These are phyloP conservation scores for Mus musculus DNA, from an alignment of 2,113 vertebrate genomes.

Conservation along the genomic window DNA sequence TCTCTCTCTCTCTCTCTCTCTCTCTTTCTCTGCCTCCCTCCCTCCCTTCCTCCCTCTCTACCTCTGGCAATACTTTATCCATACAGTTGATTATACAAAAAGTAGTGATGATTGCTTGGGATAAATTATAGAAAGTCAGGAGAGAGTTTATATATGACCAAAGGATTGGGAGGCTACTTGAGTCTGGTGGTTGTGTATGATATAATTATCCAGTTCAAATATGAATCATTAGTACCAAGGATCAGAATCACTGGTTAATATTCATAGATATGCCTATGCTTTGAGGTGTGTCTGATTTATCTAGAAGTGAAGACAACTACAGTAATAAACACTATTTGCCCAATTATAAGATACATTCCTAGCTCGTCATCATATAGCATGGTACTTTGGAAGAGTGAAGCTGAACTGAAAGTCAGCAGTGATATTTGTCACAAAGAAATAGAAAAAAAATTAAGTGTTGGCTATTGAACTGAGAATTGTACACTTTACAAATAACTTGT, in stretches of 20 bases:
- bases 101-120: background rate
- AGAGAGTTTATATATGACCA: background rate
- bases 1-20: no score
- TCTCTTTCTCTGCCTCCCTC: no score
- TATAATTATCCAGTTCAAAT: background rate
- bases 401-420: background rate
- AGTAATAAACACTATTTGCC: background rate
- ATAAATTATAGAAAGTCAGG: background rate
- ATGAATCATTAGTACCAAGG: background rate
- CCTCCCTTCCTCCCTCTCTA: no score
- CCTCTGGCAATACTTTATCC: background rate
- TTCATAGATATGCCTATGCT: background rate
- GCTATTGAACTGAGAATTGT: background rate
- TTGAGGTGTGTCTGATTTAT: background rate
- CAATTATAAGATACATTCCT: background rate
- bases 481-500: background rate
- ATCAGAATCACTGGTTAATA: background rate
- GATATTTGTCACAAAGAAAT: background rate
- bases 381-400: background rate
- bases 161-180: background rate
- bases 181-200: no score
- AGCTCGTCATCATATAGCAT: background rate
- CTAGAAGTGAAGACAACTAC: background rate
- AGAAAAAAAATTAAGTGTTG: background rate
- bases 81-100: background rate